phyloP scores from a whole-genome alignment of 1,140 invertebrate species.

The Zaprionus kolodkinae region DNA sequence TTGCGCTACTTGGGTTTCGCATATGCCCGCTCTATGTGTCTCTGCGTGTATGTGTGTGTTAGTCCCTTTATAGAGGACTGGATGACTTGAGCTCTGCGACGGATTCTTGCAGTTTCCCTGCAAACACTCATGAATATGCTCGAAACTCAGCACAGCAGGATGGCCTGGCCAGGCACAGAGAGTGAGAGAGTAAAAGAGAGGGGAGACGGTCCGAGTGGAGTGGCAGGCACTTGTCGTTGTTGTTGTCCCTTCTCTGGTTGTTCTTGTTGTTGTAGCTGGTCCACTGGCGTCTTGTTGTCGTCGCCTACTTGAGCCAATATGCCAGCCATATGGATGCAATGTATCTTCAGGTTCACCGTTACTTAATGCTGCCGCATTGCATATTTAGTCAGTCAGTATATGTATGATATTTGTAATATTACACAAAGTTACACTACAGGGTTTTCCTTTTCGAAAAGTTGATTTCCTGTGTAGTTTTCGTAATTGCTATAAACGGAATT shows the following conservation, averaged over 20 bases:
- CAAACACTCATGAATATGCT: conserved; percentile 28
- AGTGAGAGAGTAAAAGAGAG: not conserved
- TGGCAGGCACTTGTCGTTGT: conserved; percentile 68
- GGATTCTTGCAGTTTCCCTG: conserved; percentile 50
- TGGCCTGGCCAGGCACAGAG: conserved; percentile 34
- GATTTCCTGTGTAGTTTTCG: conserved; percentile 21
- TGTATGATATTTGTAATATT: conserved; percentile 31
- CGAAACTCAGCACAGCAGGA: conserved; percentile 56
- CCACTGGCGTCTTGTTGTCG: conserved; percentile 45
- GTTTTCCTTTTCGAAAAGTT: conserved; percentile 23
- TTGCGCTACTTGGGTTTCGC: conserved; percentile 54
- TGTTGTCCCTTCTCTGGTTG: conserved; percentile 33
- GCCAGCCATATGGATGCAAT: conserved; percentile 75
- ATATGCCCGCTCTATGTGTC: conserved; percentile 18
- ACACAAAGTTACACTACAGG: conserved; percentile 24
- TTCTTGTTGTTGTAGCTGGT: conserved; percentile 21
- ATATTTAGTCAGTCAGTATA: conserved; percentile 29
- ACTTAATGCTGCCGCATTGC: conserved; percentile 30
- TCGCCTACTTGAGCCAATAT: conserved; percentile 66
- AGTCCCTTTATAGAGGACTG: conserved; percentile 59
- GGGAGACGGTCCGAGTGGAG: conserved; percentile 19
- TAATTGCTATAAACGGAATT: not conserved
- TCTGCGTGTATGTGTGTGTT: conserved; percentile 19
- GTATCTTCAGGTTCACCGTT: conserved; percentile 50
- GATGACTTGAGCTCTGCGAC: conserved; percentile 42